These are phyloP conservation scores for Semicossyphus pulcher DNA, from an alignment of 2,113 vertebrate species.

Conservation along the genomic window DNA sequence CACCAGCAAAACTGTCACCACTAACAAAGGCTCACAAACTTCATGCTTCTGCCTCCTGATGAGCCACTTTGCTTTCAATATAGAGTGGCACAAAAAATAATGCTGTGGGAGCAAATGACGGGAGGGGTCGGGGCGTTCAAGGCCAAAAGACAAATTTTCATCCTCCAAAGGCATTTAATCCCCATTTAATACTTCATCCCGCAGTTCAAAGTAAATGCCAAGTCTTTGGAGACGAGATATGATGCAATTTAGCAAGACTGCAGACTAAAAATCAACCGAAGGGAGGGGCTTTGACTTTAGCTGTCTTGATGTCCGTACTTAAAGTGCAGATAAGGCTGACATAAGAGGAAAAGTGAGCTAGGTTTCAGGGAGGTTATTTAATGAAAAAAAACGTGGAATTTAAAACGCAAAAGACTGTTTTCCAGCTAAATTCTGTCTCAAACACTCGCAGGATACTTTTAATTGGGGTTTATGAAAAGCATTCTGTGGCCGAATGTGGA, in stretches of 20 bases:
- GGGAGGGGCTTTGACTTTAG: constrained; percentile 42
- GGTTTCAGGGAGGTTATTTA: neutral
- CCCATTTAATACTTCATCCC: constrained; percentile 70
- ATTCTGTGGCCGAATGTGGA: neutral
- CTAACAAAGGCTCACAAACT: neutral
- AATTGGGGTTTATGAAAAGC: neutral
- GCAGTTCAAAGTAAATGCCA: constrained; percentile 80
- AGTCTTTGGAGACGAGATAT: constrained; percentile 63
- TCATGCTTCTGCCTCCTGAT: neutral
- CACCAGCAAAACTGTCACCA: neutral
- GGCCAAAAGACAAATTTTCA: constrained; percentile 57
- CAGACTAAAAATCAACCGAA: constrained; percentile 17
- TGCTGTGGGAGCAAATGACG: neutral
- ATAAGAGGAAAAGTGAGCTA: neutral
- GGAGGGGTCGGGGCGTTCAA: constrained; percentile 21
- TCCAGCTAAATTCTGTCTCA: neutral
- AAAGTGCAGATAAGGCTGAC: constrained; percentile 41
- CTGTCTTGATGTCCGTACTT: constrained; percentile 48
- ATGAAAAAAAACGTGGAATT: neutral
- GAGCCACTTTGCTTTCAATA: constrained; percentile 21
- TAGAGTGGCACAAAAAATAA: neutral
- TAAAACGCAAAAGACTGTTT: neutral
- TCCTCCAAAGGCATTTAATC: constrained; percentile 76
- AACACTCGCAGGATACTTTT: too few species aligned
- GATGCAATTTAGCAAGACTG: constrained; percentile 48